Evolutionary conservation across 2,113 vertebrate genomes (phyloP).

Genomic region (Oenanthe oenanthe): DNA sequence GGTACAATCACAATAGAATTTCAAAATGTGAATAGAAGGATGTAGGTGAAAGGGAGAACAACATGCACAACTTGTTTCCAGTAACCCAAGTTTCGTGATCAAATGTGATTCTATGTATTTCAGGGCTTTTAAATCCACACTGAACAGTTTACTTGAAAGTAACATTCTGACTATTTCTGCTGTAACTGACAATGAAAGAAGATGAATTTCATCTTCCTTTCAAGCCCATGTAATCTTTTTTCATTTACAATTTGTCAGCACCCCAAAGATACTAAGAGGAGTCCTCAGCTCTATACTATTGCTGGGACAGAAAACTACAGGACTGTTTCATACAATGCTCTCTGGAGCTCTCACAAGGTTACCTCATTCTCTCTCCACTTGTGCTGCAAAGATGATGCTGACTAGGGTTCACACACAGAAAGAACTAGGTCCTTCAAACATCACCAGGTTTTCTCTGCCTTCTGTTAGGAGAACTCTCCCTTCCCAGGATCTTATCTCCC

Average conservation of each 20-base stretch:
- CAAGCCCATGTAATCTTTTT: not conserved
- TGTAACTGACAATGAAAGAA: not conserved
- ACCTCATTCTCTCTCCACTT: not conserved
- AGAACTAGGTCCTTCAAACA: not conserved
- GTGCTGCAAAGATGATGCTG: not conserved
- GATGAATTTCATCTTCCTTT: not conserved
- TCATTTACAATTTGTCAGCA: not conserved
- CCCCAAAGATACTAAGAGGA: not conserved
- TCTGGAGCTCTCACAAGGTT: not conserved
- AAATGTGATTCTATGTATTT: not conserved
- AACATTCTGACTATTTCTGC: not conserved
- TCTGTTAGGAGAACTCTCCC: not conserved
- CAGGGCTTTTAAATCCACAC: not conserved
- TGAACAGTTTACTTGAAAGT: not conserved
- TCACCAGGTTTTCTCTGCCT: not conserved
- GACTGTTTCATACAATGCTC: not conserved
- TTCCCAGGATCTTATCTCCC: not conserved
- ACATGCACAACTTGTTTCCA: not conserved
- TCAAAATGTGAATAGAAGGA: not conserved
- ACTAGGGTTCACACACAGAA: not conserved
- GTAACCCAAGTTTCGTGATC: not conserved
- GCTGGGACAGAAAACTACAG: not conserved
- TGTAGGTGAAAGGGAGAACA: not conserved
- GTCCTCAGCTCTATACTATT: not conserved
- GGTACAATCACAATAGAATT: not conserved